These are phyloP conservation scores for Chloroceryle aenea DNA, from an alignment of 2,113 vertebrate species.

Conservation along the genomic window DNA sequence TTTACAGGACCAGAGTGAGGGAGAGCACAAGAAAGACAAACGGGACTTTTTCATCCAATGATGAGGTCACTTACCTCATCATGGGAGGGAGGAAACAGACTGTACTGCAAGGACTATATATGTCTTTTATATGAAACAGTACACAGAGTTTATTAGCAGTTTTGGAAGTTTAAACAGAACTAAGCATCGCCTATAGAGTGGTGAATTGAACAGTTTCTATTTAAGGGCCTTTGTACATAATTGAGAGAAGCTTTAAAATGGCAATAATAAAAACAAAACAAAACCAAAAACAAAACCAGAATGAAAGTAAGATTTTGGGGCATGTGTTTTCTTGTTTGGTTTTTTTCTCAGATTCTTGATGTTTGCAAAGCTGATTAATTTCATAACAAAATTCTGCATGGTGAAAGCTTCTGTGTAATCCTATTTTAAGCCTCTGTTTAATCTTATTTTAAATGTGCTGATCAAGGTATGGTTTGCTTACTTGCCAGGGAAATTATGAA, in stretches of 20 bases:
- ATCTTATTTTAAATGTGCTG: background rate
- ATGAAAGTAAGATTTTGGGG: background rate
- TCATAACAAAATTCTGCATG: background rate
- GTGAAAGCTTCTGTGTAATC: background rate
- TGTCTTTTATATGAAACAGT: background rate
- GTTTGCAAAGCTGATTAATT: background rate
- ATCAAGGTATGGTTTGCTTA: background rate
- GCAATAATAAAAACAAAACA: background rate
- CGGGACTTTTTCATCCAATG: background rate
- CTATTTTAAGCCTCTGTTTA: background rate
- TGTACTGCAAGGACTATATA: background rate
- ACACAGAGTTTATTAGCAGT: slow-evolving; percentile 6
- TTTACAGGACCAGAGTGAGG: background rate
- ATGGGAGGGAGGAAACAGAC: background rate
- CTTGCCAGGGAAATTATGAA: background rate
- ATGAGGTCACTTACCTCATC: slow-evolving; percentile 13
- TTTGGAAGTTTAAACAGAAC: slow-evolving; percentile 14
- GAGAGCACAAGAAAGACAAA: background rate
- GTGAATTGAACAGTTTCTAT: background rate
- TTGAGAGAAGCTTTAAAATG: background rate
- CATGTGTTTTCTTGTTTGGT: background rate
- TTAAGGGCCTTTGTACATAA: background rate
- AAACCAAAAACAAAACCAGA: background rate
- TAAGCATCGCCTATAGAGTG: background rate
- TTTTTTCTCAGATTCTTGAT: background rate